These are phyloP conservation scores for Champsocephalus esox DNA, from an alignment of 2,797 vertebrate species.

Conservation along the genomic window DNA sequence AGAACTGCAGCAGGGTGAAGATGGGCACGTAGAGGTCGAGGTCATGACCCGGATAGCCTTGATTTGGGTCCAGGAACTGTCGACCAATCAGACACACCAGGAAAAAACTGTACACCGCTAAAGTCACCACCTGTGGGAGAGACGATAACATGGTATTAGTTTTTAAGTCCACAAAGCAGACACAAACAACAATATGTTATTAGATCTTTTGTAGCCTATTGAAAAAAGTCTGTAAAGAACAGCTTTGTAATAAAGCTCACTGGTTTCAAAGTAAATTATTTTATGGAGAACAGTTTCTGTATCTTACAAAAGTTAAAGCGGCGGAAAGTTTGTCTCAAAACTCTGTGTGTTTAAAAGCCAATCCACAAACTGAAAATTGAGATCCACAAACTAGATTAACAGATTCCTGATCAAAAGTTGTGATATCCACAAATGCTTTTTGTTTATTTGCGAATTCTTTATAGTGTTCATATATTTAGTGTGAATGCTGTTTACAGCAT, in stretches of 20 bases:
- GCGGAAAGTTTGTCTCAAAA: too few species aligned
- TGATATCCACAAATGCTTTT: too few species aligned
- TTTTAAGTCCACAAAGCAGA: background rate
- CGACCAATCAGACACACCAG: constrained; percentile 93
- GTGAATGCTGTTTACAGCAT: too few species aligned
- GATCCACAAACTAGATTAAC: too few species aligned
- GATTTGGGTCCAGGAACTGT: constrained; percentile 92
- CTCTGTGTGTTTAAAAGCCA: too few species aligned
- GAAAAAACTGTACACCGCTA: constrained; percentile 95
- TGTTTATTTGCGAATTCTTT: too few species aligned
- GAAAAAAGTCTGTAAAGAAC: background rate
- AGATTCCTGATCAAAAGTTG: too few species aligned
- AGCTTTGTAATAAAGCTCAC: background rate
- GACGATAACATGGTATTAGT: background rate
- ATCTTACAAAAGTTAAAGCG: background rate
- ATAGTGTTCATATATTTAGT: too few species aligned
- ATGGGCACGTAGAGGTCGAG: constrained; percentile 93
- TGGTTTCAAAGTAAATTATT: background rate
- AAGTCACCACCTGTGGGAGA: constrained; percentile 89
- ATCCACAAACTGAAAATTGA: too few species aligned
- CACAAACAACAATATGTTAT: background rate
- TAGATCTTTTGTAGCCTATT: background rate
- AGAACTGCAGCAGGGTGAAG: constrained; percentile 95
- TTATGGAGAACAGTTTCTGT: background rate
- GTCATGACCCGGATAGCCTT: constrained; percentile 90